Base-by-base conservation (phyloP, 2,113 vertebrate genomes). In the Platycercus adscitus region DNA sequence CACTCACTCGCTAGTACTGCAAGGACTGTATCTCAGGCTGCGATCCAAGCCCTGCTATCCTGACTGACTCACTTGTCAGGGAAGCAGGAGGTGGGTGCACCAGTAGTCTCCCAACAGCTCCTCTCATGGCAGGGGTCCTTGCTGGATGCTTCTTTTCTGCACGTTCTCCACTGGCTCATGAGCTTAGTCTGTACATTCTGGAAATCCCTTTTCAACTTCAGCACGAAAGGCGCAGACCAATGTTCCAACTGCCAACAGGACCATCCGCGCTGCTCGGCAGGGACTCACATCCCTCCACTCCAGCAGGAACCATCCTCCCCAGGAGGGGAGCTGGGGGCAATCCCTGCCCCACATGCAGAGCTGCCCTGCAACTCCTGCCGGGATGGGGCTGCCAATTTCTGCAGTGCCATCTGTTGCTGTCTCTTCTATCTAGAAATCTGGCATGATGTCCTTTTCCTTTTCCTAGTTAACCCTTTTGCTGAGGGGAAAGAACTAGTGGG, bases 261-360 rank as follows among this genome's bases (percentile, higher is more conserved):
- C 7, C 26, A 17, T 1, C 8, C 5, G 2, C 2, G 43, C n/a
- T 1, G 0, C n/a, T 39, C 28, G 2, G 10, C n/a, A 44, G 71
- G 41, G 71, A 35, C 53, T 24, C 41, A 19, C 2, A 20, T 44
- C 31, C 52, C 33, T 58, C 33, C 9, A 10, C 33, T 58, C 56
- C 56, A n/a, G 56, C 56, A 58, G 56, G 20, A 58, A 10, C 20
- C 56, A 58, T 58, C 21, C 13, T 58, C 33, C 33, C 9, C 56
- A 58, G 56, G 56, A 24, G 56, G 33, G 13, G 56, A 58, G 33
- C 21, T 58, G 56, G 50, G 47, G 35, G 11, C 33, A 16, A 44
- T 13, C 10, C n/a, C 39, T 37, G 26, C 58, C 58, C 53, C 5
- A 5, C 31, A 5, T 5, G 4, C 12, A 9, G 58, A 37, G 47